Evolutionary conservation across 2,797 vertebrate genomes (phyloP).

Genomic region (Coregonus suidteri): DNA sequence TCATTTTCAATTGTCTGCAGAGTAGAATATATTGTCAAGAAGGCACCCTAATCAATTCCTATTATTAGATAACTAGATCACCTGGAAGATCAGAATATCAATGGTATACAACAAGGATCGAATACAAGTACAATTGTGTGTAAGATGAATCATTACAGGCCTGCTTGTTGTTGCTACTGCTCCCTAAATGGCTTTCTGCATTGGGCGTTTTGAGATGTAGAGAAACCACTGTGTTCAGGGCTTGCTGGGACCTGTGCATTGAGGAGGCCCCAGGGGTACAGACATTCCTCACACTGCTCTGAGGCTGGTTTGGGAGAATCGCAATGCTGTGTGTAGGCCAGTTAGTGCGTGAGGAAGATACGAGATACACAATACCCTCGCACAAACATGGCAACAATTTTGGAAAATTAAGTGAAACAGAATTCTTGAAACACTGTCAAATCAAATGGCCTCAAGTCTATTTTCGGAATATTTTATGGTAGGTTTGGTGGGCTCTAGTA

Average conservation of each 20-base stretch:
- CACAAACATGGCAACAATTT: background rate
- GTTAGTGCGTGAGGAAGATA: background rate
- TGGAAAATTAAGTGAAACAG: background rate
- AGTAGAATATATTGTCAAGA: background rate
- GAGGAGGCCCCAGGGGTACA: slow-evolving; percentile 2
- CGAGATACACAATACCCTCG: background rate
- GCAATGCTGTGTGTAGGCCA: background rate
- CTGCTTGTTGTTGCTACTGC: background rate
- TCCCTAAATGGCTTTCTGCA: background rate
- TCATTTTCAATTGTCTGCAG: background rate
- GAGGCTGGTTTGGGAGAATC: background rate
- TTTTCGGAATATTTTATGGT: background rate
- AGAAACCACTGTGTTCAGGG: background rate
- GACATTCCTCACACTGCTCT: slow-evolving; percentile 11
- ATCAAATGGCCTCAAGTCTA: background rate
- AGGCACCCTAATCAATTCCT: background rate
- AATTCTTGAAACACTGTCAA: background rate
- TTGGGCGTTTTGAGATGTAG: background rate
- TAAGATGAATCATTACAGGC: background rate
- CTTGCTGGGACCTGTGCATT: slow-evolving; percentile 52
- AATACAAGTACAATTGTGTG: background rate
- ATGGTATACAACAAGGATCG: background rate
- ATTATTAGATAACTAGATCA: background rate
- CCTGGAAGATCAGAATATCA: background rate
- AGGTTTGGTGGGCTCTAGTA: background rate